phyloP scores from a whole-genome alignment of 2,113 vertebrate species.

The Gulo gulo region DNA sequence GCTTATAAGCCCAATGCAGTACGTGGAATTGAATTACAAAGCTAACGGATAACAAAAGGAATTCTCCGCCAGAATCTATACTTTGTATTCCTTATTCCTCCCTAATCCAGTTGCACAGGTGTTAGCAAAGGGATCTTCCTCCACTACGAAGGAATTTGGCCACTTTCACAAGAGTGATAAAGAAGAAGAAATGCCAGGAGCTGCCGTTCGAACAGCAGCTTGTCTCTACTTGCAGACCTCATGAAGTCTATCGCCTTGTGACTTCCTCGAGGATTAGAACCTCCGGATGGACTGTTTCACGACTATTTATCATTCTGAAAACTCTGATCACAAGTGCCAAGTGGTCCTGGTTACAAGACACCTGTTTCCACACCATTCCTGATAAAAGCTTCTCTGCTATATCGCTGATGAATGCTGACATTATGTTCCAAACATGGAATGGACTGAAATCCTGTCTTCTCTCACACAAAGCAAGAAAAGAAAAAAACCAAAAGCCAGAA shows the following conservation, averaged over 20 bases:
- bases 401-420: conserved; percentile 30
- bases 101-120: conserved; percentile 43
- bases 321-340: conserved; percentile 54
- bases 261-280: conserved; percentile 3
- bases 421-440: conserved; percentile 8
- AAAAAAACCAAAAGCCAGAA: not conserved
- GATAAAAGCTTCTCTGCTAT: not conserved
- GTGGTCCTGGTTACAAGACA: not conserved
- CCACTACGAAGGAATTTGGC: conserved; percentile 26
- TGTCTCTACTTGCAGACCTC: conserved; percentile 10
- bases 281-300: conserved; percentile 11
- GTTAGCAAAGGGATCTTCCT: conserved; percentile 49
- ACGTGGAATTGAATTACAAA: not conserved
- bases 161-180: conserved; percentile 7
- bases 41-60: not conserved
- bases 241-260: not conserved
- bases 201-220: not conserved
- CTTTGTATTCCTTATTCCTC: not conserved
- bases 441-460: not conserved
- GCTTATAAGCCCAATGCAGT: not conserved
- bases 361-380: conserved; percentile 24
- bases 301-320: conserved; percentile 51
- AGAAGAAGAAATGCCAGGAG: not conserved
- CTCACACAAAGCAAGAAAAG: not conserved
- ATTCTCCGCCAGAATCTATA: not conserved